phyloP scores from a whole-genome alignment of 2,888 invertebrate species.

The Minunthozetes semirufus region DNA sequence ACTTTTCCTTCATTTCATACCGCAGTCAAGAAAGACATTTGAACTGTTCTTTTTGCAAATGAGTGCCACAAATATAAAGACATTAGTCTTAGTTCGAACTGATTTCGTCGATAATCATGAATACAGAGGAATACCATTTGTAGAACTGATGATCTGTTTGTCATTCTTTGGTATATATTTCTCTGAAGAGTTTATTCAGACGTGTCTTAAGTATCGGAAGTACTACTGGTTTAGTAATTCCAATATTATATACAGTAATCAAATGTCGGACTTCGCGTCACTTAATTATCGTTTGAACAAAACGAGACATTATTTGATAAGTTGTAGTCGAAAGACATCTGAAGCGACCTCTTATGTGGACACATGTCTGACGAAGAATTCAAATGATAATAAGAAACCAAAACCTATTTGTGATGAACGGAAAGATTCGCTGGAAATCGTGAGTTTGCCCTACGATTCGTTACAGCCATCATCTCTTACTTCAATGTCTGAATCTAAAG shows the following conservation, averaged over 20 bases:
- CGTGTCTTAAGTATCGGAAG: constrained; percentile 32
- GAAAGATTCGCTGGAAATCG: constrained; percentile 32
- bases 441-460: not conserved
- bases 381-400: not conserved
- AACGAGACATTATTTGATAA: constrained; percentile 34
- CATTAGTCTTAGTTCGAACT: not conserved
- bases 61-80: constrained; percentile 15
- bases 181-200: constrained; percentile 30
- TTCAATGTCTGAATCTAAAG: not conserved
- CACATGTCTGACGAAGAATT: not conserved
- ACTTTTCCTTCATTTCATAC: constrained; percentile 31
- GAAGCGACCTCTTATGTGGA: not conserved
- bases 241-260: constrained; percentile 18
- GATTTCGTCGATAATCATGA: constrained; percentile 3
- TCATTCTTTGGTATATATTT: constrained; percentile 33
- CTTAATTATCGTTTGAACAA: constrained; percentile 30
- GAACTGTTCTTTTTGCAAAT: constrained; percentile 26
- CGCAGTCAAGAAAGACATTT: constrained; percentile 21
- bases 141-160: constrained; percentile 34
- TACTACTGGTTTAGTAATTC: constrained; percentile 33
- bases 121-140: constrained; percentile 30
- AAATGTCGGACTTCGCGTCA: not conserved
- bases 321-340: constrained; percentile 34
- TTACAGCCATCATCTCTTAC: not conserved
- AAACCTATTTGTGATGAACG: not conserved